A percentile compares a stretch with the other conserved stretches of the same genome.
These are phyloP conservation scores for Lophotriccus pileatus DNA, from an alignment of 2,797 vertebrate genomes.

Conservation along the genomic window DNA sequence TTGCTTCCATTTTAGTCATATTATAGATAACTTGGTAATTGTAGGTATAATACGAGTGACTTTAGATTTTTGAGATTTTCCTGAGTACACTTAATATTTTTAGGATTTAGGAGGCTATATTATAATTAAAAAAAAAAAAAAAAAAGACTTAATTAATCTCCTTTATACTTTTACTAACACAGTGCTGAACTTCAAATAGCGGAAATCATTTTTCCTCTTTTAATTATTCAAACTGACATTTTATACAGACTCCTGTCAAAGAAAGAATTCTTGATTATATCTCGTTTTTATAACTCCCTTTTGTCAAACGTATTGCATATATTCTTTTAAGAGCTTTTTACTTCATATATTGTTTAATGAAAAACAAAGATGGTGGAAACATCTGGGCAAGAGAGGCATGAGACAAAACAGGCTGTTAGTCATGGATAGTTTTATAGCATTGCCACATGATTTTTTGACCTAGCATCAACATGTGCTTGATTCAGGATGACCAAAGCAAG, in stretches of 20 bases:
- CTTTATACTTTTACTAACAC: neutral
- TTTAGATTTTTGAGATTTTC: neutral
- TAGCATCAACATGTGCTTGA: neutral
- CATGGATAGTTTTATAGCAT: neutral
- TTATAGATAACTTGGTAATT: neutral
- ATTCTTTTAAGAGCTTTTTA: neutral
- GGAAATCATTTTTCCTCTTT: neutral
- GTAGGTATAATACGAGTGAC: neutral
- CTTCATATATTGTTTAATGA: neutral
- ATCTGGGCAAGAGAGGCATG: neutral
- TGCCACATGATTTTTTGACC: neutral
- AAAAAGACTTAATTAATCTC: neutral
- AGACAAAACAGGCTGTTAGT: neutral
- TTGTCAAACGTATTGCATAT: neutral
- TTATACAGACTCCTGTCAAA: neutral
- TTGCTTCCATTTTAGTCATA: neutral
- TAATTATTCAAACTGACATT: neutral
- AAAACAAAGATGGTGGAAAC: neutral
- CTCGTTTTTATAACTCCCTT: neutral
- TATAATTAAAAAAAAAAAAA: neutral
- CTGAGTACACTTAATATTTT: neutral
- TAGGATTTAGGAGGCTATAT: neutral
- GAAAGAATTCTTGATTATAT: neutral
- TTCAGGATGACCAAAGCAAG: neutral
- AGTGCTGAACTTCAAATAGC: neutral